Evolutionary conservation across 2,888 invertebrate species (phyloP).

Genomic region (Cephus pulcher): DNA sequence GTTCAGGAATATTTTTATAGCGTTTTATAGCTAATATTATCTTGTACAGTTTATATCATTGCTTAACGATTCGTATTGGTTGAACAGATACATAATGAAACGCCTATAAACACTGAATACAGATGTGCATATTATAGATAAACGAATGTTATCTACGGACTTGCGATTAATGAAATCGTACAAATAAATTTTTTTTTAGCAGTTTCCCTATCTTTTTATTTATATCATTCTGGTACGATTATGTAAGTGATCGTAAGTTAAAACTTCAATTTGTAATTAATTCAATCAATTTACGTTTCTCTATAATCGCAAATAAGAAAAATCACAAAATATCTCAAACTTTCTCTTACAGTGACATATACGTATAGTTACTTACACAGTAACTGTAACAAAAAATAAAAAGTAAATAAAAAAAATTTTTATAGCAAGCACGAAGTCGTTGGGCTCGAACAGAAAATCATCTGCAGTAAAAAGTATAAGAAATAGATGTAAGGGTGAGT

Average conservation of each 20-base stretch:
- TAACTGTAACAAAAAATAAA: not conserved
- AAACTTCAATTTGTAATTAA: not conserved
- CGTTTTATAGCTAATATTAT: not conserved
- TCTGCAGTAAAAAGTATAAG: not conserved
- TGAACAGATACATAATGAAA: not conserved
- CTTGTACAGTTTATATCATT: not conserved
- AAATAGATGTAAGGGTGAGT: not conserved
- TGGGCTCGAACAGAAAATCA: not conserved
- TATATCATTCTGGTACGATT: not conserved
- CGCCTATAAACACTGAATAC: not conserved
- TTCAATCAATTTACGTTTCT: not conserved
- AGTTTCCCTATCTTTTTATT: not conserved
- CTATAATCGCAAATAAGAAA: not conserved
- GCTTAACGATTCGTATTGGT: not conserved
- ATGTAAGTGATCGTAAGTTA: not conserved
- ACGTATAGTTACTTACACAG: not conserved
- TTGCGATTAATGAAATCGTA: not conserved
- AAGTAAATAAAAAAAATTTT: not conserved
- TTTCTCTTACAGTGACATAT: not conserved
- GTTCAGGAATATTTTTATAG: not conserved
- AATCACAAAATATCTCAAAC: not conserved
- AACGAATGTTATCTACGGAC: not conserved
- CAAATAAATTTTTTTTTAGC: not conserved
- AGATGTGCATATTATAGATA: not conserved
- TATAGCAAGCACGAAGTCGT: not conserved